Evolutionary conservation across 2,888 invertebrate species (phyloP).

Genomic region (Trissoscelio sp.): DNA sequence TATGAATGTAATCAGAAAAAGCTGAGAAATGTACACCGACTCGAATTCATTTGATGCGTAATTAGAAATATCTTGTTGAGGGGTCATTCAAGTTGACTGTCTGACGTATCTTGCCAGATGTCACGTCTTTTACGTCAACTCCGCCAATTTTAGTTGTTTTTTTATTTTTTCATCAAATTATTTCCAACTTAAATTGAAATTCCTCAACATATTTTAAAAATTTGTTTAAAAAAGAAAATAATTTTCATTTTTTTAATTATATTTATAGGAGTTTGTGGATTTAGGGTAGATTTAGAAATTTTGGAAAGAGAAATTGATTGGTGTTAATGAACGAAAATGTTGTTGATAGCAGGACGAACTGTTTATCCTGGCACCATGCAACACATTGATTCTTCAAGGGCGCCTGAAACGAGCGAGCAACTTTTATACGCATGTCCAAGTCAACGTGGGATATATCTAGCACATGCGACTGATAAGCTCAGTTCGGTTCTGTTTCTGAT

Average conservation of each 20-base stretch:
- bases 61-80: slow-evolving; percentile 4
- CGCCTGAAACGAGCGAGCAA: slow-evolving; percentile 36
- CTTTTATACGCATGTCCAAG: slow-evolving; percentile 61
- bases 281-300: too few species aligned
- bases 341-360: background rate
- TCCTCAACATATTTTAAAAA: too few species aligned
- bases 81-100: background rate
- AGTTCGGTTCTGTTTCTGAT: slow-evolving; percentile 42
- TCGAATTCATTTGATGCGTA: slow-evolving; percentile 13
- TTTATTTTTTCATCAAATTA: too few species aligned
- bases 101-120: background rate
- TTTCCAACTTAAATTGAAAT: too few species aligned
- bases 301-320: too few species aligned
- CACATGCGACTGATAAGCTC: slow-evolving; percentile 56
- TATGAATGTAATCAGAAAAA: slow-evolving; percentile 43
- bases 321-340: too few species aligned
- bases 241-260: too few species aligned
- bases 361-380: slow-evolving; percentile 36
- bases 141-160: too few species aligned
- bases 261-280: too few species aligned
- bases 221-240: too few species aligned
- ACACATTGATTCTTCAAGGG: slow-evolving; percentile 48
- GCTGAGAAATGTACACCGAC: slow-evolving; percentile 1
- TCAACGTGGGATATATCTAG: slow-evolving; percentile 44
- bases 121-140: background rate